These are phyloP conservation scores for Conus canariensis DNA, from an alignment of 2,888 invertebrate species.

Conservation along the genomic window DNA sequence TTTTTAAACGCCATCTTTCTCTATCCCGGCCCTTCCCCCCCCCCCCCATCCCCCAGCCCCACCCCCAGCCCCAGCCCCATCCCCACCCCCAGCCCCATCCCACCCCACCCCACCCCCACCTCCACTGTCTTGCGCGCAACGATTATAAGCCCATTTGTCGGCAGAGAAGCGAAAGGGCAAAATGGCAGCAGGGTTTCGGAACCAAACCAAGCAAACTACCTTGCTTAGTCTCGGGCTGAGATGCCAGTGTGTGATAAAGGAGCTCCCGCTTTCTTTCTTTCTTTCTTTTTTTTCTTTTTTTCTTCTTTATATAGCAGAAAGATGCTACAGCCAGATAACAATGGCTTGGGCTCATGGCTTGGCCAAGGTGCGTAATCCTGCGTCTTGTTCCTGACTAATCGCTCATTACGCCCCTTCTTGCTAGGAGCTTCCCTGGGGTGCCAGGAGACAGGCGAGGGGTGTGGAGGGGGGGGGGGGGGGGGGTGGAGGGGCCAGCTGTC, in stretches of 20 bases:
- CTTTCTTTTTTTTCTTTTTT: not conserved
- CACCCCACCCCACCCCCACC: not conserved
- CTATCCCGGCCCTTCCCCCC: too few species aligned
- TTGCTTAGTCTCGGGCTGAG: slow-evolving; percentile 19
- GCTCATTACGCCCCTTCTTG: slow-evolving; percentile 36
- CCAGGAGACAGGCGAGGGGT: not conserved
- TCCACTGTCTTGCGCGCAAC: not conserved
- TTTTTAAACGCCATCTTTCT: not conserved
- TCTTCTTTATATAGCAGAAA: not conserved
- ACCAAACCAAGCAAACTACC: slow-evolving; percentile 23
- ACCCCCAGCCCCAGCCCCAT: too few species aligned
- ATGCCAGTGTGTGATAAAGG: slow-evolving; percentile 9
- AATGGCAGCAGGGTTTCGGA: not conserved
- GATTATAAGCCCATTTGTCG: not conserved
- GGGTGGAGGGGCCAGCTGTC: slow-evolving; percentile 11
- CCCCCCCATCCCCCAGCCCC: too few species aligned
- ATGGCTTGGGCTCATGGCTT: not conserved
- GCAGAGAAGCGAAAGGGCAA: slow-evolving; percentile 31
- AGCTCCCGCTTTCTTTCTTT: not conserved
- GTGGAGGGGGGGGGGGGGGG: not conserved
- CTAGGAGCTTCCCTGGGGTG: not conserved
- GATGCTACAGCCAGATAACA: slow-evolving; percentile 21
- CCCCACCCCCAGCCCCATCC: too few species aligned
- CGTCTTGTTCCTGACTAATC: slow-evolving; percentile 39
- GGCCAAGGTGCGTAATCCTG: slow-evolving; percentile 43